These are phyloP conservation scores for Dolichotis patagonum DNA, from an alignment of 2,113 vertebrate species.

Conservation along the genomic window DNA sequence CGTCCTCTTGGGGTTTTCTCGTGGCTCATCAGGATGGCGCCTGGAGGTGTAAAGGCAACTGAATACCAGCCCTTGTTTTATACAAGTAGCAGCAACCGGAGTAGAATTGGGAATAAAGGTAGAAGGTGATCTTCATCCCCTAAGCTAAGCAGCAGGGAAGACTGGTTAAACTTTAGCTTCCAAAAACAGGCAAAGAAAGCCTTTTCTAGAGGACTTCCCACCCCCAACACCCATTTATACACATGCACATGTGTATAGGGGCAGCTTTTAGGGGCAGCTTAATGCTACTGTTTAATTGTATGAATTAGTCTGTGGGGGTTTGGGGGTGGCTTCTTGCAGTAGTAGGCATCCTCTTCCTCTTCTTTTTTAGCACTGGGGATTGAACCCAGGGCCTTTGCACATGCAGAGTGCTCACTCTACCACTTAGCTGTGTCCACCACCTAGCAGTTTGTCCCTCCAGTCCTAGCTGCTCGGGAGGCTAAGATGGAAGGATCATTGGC, in stretches of 20 bases:
- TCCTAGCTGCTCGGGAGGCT: not conserved
- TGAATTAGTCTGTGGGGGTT: not conserved
- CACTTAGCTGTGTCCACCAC: not conserved
- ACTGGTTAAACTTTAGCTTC: not conserved
- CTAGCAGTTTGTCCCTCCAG: not conserved
- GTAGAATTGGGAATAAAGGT: not conserved
- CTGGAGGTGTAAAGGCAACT: not conserved
- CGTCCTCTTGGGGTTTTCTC: not conserved
- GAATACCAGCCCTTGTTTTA: not conserved
- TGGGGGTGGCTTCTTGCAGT: not conserved
- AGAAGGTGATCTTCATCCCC: not conserved
- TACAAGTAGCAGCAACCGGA: not conserved
- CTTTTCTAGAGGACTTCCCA: constrained; percentile 17
- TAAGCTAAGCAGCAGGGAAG: not conserved
- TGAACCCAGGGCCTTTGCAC: not conserved
- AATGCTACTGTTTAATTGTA: not conserved
- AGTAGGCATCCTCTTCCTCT: not conserved
- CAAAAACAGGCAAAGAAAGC: not conserved
- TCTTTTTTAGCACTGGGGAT: not conserved
- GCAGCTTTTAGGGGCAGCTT: not conserved
- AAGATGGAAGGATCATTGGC: not conserved
- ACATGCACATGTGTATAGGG: too few species aligned
- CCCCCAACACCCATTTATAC: not conserved
- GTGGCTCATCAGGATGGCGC: not conserved
- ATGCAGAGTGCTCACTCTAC: not conserved